A percentile compares a stretch with the other conserved stretches of the same genome.
Conservation (phyloP, 2,797 vertebrate genomes). For the Labeo calbasu region DNA sequence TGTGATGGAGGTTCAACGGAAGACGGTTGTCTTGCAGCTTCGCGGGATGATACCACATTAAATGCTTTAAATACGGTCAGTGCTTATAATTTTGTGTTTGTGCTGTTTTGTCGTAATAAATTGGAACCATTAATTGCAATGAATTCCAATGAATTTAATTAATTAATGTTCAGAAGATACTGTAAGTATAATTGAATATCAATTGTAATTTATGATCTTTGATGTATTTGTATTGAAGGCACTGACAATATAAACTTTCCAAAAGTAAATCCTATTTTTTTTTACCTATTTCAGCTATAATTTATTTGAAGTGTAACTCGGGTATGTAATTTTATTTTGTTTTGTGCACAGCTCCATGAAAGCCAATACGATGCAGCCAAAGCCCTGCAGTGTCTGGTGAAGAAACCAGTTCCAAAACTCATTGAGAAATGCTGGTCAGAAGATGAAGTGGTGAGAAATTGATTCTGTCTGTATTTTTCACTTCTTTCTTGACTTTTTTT, state of each 20-base stretch:
- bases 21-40: constrained; percentile 95
- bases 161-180: neutral
- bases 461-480: neutral
- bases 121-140: neutral
- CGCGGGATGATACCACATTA: constrained; percentile 96
- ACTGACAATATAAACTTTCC: neutral
- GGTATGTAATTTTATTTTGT: neutral
- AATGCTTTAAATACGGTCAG: constrained; percentile 96
- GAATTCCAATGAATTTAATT: neutral
- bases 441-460: constrained; percentile 89
- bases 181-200: neutral
- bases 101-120: neutral
- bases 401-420: constrained; percentile 96
- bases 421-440: constrained; percentile 99
- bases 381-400: constrained; percentile 97
- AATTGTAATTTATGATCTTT: neutral
- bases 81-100: neutral
- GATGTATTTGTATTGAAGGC: neutral
- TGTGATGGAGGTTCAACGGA: constrained; percentile 98
- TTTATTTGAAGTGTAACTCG: neutral
- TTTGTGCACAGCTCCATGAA: constrained; percentile 87
- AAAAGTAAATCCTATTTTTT: neutral
- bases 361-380: constrained; percentile 97
- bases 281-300: neutral
- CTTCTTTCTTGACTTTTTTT: neutral